phyloP scores from a whole-genome alignment of 1,140 invertebrate genomes.

The Drosophila kurseongensis region DNA sequence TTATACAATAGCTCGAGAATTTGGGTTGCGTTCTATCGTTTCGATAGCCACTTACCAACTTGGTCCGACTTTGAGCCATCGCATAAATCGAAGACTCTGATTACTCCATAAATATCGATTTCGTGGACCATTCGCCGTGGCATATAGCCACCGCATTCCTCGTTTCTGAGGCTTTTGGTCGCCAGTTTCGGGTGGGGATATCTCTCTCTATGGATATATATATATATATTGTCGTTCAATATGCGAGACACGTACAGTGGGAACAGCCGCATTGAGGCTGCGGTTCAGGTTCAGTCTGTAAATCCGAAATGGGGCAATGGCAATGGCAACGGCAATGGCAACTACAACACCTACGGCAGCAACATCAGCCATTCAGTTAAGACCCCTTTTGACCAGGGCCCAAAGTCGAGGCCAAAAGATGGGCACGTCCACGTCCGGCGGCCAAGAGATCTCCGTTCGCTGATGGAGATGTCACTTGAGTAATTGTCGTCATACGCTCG shows the following conservation, averaged over 20 bases:
- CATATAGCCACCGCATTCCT: constrained; percentile 11
- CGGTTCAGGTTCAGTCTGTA: constrained; percentile 24
- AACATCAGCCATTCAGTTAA: constrained; percentile 1
- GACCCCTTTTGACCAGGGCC: constrained; percentile 13
- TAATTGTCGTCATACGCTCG: constrained; percentile 72
- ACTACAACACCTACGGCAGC: constrained; percentile 9
- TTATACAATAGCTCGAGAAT: neutral
- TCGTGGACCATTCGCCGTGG: constrained; percentile 5
- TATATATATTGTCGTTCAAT: constrained; percentile 42
- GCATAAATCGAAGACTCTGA: constrained; percentile 21
- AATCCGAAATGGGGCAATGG: constrained; percentile 40
- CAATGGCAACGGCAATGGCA: constrained; percentile 6
- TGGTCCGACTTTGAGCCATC: constrained; percentile 16
- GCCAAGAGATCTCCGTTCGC: constrained; percentile 39
- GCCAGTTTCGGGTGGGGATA: neutral
- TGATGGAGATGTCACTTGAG: constrained; percentile 82
- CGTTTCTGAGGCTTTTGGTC: constrained; percentile 5
- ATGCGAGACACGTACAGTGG: constrained; percentile 71
- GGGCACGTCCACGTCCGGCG: constrained; percentile 54
- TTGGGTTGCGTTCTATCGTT: no score
- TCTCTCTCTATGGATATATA: neutral
- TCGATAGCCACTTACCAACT: neutral
- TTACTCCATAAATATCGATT: constrained; percentile 46
- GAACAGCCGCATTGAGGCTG: constrained; percentile 56
- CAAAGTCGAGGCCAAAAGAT: constrained; percentile 27